Conservation (phyloP, 2,113 vertebrate genomes). For the Erythrocebus patas region DNA sequence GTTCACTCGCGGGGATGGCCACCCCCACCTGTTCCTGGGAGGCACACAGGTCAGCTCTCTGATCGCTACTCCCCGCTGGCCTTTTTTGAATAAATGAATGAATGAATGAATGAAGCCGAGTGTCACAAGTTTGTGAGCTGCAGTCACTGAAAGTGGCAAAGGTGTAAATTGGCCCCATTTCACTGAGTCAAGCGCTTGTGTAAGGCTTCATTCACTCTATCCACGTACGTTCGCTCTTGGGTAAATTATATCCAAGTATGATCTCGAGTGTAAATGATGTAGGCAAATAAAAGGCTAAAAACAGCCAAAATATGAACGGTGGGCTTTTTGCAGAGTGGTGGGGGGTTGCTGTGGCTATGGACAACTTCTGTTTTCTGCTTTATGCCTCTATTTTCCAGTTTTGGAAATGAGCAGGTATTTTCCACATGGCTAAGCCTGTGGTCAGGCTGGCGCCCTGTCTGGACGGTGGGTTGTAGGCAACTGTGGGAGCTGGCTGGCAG, state of each 20-base stretch:
- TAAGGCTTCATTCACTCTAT: background rate
- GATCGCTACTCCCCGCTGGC: background rate
- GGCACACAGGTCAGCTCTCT: background rate
- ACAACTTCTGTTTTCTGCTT: background rate
- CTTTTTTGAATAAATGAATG: background rate
- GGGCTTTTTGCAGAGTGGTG: accelerated
- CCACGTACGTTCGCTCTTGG: background rate
- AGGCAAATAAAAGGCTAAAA: background rate
- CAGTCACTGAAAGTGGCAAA: background rate
- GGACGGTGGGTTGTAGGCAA: accelerated
- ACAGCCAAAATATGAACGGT: accelerated
- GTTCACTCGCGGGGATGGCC: background rate
- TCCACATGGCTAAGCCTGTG: background rate
- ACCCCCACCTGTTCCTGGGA: no score
- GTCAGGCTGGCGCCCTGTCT: background rate
- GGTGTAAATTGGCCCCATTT: background rate
- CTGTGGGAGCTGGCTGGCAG: background rate
- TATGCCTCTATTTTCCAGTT: background rate
- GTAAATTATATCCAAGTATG: background rate
- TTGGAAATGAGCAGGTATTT: background rate
- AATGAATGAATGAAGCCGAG: background rate
- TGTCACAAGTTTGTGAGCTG: background rate
- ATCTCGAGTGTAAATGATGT: background rate
- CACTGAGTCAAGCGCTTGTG: background rate
- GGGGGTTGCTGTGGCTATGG: accelerated